These are phyloP conservation scores for Rhopalosiphum nymphaeae DNA, from an alignment of 2,888 invertebrate species.

Conservation along the genomic window DNA sequence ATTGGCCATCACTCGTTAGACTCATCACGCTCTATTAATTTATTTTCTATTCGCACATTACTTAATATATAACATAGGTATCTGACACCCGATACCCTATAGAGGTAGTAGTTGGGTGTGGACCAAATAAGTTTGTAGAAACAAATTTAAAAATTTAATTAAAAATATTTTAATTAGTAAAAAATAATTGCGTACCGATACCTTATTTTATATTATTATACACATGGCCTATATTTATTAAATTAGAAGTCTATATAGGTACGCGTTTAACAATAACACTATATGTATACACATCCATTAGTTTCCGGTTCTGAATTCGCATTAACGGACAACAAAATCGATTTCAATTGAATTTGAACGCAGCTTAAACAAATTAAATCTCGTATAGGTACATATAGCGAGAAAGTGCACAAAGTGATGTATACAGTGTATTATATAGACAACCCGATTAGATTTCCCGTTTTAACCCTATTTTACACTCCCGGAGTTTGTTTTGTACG, in stretches of 20 bases:
- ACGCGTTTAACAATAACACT: not conserved
- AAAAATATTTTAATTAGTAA: no score
- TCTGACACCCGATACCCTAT: not conserved
- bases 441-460: constrained; percentile 8
- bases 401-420: not conserved
- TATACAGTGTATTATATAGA: not conserved
- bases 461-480: constrained; percentile 7
- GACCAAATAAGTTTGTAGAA: not conserved
- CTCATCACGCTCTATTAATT: not conserved
- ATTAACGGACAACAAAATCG: constrained; percentile 9
- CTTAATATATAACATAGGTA: not conserved
- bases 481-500: not conserved
- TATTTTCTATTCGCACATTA: not conserved
- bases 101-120: not conserved
- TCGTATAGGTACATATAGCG: not conserved
- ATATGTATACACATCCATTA: not conserved
- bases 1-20: not conserved
- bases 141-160: not conserved
- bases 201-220: not conserved
- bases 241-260: not conserved
- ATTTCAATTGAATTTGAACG: not conserved
- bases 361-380: constrained; percentile 9
- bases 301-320: not conserved
- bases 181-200: no score
- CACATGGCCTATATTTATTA: not conserved